phyloP scores from a whole-genome alignment of 2,113 vertebrate species.

The Nothoprocta pentlandii region DNA sequence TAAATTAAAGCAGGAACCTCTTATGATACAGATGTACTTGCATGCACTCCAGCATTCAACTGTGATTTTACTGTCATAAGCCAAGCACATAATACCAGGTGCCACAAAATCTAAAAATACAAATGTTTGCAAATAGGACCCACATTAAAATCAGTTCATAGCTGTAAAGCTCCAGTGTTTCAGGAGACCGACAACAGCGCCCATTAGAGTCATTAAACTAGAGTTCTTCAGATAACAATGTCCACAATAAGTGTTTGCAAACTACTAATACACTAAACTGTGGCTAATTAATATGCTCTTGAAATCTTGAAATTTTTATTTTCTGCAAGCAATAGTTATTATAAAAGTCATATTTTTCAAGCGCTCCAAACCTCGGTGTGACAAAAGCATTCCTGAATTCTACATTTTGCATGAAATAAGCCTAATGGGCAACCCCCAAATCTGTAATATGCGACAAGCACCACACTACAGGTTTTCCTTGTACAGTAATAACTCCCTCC shows the following conservation, averaged over 20 bases:
- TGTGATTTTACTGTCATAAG: neutral
- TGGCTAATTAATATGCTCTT: constrained; percentile 2
- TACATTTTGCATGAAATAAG: neutral
- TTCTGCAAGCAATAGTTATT: neutral
- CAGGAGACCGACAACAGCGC: neutral
- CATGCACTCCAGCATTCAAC: neutral
- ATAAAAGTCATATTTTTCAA: neutral
- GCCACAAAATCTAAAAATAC: constrained; percentile 4
- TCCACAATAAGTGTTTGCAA: constrained; percentile 21
- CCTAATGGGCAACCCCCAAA: neutral
- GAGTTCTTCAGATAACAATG: neutral
- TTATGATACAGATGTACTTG: neutral
- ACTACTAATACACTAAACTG: neutral
- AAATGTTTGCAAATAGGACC: neutral
- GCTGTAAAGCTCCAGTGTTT: neutral
- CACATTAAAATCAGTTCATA: constrained; percentile 2
- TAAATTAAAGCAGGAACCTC: neutral
- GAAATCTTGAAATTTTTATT: neutral
- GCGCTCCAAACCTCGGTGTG: neutral
- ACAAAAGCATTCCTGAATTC: neutral
- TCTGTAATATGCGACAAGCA: neutral
- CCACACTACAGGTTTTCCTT: neutral
- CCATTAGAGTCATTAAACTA: neutral
- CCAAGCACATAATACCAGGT: neutral
- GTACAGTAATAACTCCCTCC: neutral